These are phyloP conservation scores for Zoroaster sp. DNA, from an alignment of 53 echinoderm and acorn worm species.

Conservation along the genomic window DNA sequence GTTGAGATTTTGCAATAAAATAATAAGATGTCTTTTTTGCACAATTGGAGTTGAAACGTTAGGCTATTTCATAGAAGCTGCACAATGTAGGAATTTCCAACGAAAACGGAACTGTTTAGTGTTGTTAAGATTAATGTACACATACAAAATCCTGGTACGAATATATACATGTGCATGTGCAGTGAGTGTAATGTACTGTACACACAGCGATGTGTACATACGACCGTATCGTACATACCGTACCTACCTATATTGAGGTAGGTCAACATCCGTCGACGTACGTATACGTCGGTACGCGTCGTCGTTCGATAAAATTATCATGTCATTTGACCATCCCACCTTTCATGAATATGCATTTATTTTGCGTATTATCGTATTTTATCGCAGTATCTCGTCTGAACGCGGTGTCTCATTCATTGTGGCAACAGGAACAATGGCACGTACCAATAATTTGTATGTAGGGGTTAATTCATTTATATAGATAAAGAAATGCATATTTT, in stretches of 20 bases:
- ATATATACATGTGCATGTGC: too few species aligned
- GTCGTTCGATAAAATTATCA: not conserved
- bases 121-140: not conserved
- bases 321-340: slow-evolving; percentile 23
- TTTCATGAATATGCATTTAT: slow-evolving; percentile 26
- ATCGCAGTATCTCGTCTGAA: not conserved
- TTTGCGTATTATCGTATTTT: not conserved
- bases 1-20: not conserved
- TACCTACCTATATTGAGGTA: too few species aligned
- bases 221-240: too few species aligned
- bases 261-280: too few species aligned
- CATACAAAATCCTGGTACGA: not conserved
- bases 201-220: too few species aligned
- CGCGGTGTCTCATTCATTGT: slow-evolving; percentile 36
- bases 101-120: slow-evolving; percentile 16
- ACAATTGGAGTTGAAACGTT: not conserved
- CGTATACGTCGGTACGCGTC: not conserved
- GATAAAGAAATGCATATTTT: not conserved
- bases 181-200: too few species aligned
- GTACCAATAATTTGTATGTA: slow-evolving; percentile 14
- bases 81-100: not conserved
- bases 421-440: slow-evolving; percentile 44
- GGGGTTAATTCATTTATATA: not conserved
- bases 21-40: not conserved
- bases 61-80: not conserved